These are phyloP conservation scores for Anolis sagrei DNA, from an alignment of 2,113 vertebrate species.

Conservation along the genomic window DNA sequence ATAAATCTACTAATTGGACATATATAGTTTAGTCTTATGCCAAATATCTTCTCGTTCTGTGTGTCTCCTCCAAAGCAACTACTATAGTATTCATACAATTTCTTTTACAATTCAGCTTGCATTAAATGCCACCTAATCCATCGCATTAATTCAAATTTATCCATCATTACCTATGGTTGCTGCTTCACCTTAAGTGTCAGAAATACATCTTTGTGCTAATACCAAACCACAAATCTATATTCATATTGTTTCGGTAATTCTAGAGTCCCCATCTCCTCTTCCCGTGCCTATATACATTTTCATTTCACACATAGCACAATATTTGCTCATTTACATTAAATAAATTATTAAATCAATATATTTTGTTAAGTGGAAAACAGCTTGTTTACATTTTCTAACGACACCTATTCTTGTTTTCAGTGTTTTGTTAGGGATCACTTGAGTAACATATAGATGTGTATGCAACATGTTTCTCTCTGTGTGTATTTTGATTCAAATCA, in stretches of 20 bases:
- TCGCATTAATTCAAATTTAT: conserved; percentile 79
- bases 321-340: conserved; percentile 50
- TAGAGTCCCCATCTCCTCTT: conserved; percentile 52
- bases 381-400: conserved; percentile 47
- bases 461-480: background rate
- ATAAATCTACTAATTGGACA: conserved; percentile 47
- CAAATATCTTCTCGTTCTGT: conserved; percentile 50
- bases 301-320: conserved; percentile 59
- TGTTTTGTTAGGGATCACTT: conserved; percentile 12
- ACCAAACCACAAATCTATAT: conserved; percentile 70
- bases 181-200: conserved; percentile 79
- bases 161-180: conserved; percentile 74
- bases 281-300: conserved; percentile 69
- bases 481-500: background rate
- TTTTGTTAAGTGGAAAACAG: conserved; percentile 44
- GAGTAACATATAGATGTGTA: conserved; percentile 32
- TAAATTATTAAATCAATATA: conserved; percentile 54
- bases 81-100: conserved; percentile 57
- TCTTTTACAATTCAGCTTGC: conserved; percentile 61
- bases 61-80: conserved; percentile 41
- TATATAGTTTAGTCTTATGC: conserved; percentile 57
- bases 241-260: conserved; percentile 64
- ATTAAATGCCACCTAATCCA: conserved; percentile 74
- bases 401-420: conserved; percentile 33
- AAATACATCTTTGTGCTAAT: conserved; percentile 69